phyloP scores from a whole-genome alignment of 1,140 invertebrate species.

The Leptopilina boulardi region DNA sequence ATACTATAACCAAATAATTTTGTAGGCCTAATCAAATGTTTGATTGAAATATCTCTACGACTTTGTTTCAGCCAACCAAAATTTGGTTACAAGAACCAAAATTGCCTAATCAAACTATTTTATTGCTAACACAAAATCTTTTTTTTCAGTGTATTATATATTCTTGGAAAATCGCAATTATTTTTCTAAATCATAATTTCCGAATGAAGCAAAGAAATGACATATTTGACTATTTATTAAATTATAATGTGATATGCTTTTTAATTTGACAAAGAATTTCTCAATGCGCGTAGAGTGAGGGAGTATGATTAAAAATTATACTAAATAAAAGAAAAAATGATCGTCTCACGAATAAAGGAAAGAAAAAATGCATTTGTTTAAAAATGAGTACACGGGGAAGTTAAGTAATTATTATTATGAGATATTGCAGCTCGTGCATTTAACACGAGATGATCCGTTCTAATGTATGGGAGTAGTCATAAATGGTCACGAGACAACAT shows the following conservation, averaged over 20 bases:
- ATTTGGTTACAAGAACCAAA: too few species aligned
- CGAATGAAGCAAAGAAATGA: not conserved
- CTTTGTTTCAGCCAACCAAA: too few species aligned
- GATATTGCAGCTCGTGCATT: conserved; percentile 27
- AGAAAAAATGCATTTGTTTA: not conserved
- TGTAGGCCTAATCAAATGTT: too few species aligned
- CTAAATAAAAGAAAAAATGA: not conserved
- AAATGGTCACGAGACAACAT: conserved; percentile 31
- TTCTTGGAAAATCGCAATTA: not conserved
- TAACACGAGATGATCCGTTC: conserved; percentile 25
- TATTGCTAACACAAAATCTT: too few species aligned
- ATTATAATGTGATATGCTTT: not conserved
- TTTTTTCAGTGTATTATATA: not conserved
- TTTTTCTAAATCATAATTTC: conserved; percentile 1
- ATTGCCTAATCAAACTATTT: too few species aligned
- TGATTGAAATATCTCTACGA: too few species aligned
- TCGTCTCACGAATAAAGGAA: conserved; percentile 16
- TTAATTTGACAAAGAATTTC: not conserved
- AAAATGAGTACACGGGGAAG: conserved; percentile 29
- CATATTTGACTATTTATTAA: not conserved
- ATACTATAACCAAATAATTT: too few species aligned
- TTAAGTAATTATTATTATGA: conserved; percentile 32
- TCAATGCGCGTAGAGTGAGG: not conserved
- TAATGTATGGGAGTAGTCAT: conserved; percentile 20
- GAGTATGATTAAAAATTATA: conserved; percentile 27